phyloP scores from a whole-genome alignment of 2,113 vertebrate species.

The Picathartes gymnocephalus region DNA sequence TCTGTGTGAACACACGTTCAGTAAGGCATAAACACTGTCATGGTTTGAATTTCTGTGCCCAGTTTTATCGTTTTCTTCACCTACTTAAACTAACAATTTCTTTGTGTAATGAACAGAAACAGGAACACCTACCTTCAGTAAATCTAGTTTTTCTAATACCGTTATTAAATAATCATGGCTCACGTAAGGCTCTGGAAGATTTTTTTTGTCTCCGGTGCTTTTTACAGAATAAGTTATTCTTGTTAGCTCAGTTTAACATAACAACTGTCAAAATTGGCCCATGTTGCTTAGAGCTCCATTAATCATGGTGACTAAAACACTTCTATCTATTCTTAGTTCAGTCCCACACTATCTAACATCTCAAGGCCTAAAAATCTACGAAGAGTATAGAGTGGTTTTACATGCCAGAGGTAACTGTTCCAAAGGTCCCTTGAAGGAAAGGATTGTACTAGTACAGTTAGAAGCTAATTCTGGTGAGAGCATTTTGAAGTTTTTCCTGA shows the following conservation, averaged over 20 bases:
- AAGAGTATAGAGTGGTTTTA: background rate
- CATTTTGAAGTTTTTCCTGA: background rate
- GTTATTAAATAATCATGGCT: background rate
- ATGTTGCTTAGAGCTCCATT: background rate
- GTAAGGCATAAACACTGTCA: background rate
- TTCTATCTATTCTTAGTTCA: background rate
- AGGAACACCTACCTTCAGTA: background rate
- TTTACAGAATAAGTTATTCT: background rate
- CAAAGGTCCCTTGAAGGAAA: background rate
- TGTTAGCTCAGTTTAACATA: background rate
- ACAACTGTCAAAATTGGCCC: background rate
- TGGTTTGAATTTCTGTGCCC: background rate
- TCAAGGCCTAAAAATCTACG: background rate
- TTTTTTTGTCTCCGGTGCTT: background rate
- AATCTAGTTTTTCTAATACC: background rate
- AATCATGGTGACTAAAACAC: background rate
- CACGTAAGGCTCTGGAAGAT: background rate
- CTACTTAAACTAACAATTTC: background rate
- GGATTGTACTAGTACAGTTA: background rate
- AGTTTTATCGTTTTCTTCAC: background rate
- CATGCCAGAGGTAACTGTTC: background rate
- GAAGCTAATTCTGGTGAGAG: background rate
- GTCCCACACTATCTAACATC: background rate
- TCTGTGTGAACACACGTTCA: background rate
- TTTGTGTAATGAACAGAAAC: background rate